Evolutionary conservation across 2,888 invertebrate genomes (phyloP).

Genomic region (Ophioninae sp.): DNA sequence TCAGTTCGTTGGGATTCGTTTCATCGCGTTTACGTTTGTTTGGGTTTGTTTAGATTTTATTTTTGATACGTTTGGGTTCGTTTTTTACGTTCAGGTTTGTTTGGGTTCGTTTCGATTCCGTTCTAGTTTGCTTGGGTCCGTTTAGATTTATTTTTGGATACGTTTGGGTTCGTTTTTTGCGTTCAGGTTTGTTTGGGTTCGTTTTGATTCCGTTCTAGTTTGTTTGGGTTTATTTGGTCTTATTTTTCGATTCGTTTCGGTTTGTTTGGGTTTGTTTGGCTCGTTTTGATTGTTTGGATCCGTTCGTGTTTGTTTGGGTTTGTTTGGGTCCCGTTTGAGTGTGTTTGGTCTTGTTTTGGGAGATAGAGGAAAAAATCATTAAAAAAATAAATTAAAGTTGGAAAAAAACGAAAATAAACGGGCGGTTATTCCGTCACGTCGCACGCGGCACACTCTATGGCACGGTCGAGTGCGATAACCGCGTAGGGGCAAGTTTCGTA

Average conservation of each 20-base stretch:
- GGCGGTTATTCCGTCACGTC: slow-evolving; percentile 30
- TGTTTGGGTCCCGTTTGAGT: slow-evolving; percentile 35
- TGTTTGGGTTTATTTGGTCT: slow-evolving; percentile 47
- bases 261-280: too few relatives aligned
- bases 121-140: too few relatives aligned
- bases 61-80: too few relatives aligned
- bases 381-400: not conserved
- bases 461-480: slow-evolving; percentile 56
- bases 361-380: slow-evolving; percentile 6
- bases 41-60: too few relatives aligned
- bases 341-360: slow-evolving; percentile 61
- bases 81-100: too few relatives aligned
- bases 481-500: slow-evolving; percentile 56
- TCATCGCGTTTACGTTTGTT: too few relatives aligned
- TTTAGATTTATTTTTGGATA: too few relatives aligned
- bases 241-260: slow-evolving; percentile 57
- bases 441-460: slow-evolving; percentile 28
- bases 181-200: slow-evolving; percentile 53
- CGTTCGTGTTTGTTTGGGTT: slow-evolving; percentile 45
- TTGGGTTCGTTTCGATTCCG: too few relatives aligned
- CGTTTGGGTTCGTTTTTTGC: too few relatives aligned
- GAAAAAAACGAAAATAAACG: slow-evolving; percentile 17
- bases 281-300: too few relatives aligned
- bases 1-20: too few relatives aligned
- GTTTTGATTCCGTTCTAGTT: too few relatives aligned